Evolutionary conservation across 1,140 invertebrate genomes (phyloP).

Genomic region (Phocides pigmalion): DNA sequence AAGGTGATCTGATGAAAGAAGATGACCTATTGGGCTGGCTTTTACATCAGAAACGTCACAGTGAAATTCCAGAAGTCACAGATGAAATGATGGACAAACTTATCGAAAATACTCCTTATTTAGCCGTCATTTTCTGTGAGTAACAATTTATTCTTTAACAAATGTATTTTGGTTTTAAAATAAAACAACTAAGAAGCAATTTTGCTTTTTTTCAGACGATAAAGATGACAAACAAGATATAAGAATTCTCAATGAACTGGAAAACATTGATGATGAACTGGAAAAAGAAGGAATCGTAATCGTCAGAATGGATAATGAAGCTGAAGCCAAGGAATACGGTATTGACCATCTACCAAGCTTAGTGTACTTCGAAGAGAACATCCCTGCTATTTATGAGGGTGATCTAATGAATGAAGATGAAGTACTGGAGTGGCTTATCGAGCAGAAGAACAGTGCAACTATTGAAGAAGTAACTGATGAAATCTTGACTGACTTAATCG

Average conservation of each 20-base stretch:
- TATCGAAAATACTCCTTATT: constrained; percentile 90
- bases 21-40: constrained; percentile 95
- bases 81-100: constrained; percentile 97
- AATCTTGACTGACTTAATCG: constrained; percentile 93
- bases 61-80: constrained; percentile 96
- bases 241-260: constrained; percentile 93
- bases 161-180: neutral
- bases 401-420: constrained; percentile 96
- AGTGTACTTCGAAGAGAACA: constrained; percentile 96
- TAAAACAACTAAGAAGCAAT: neutral
- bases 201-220: constrained; percentile 86
- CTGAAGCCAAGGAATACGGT: constrained; percentile 95
- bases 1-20: constrained; percentile 96
- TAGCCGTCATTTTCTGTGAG: constrained; percentile 95
- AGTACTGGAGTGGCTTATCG: constrained; percentile 94
- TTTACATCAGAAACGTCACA: constrained; percentile 94
- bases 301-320: constrained; percentile 94
- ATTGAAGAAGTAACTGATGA: constrained; percentile 98
- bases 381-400: constrained; percentile 95
- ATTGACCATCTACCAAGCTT: constrained; percentile 95
- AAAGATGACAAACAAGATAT: constrained; percentile 96
- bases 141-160: neutral
- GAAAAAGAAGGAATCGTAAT: constrained; percentile 96
- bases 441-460: constrained; percentile 95
- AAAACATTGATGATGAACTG: constrained; percentile 96